These are phyloP conservation scores for Cerceris rybyensis DNA, from an alignment of 2,888 invertebrate genomes.

Conservation along the genomic window DNA sequence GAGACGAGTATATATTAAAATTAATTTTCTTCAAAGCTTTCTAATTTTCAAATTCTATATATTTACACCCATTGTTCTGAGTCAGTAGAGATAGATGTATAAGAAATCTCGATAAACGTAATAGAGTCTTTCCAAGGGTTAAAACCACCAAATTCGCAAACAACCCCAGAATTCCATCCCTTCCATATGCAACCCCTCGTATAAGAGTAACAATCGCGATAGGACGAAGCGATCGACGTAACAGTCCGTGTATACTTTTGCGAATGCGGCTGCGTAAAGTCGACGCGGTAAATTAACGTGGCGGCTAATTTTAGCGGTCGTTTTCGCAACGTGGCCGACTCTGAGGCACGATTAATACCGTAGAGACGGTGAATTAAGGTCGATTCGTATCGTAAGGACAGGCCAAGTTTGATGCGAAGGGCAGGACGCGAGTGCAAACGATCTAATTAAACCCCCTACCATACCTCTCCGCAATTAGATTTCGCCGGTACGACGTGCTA, in stretches of 20 bases:
- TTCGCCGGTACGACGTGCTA: constrained; percentile 22
- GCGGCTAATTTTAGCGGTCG: constrained; percentile 59
- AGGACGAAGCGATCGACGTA: constrained; percentile 28
- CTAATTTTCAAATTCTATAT: too few species aligned
- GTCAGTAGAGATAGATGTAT: too few species aligned
- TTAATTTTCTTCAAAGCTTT: too few species aligned
- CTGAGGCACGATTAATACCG: constrained; percentile 56
- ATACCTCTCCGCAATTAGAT: constrained; percentile 52
- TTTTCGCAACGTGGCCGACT: constrained; percentile 33
- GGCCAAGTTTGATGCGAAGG: constrained; percentile 57
- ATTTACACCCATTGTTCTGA: too few species aligned
- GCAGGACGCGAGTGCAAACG: constrained; percentile 53
- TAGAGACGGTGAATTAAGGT: constrained; percentile 62
- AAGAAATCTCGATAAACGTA: too few species aligned
- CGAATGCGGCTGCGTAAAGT: constrained; percentile 28
- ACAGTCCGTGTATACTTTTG: constrained; percentile 7
- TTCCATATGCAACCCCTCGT: not conserved
- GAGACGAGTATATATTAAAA: too few species aligned
- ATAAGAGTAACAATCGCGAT: not conserved
- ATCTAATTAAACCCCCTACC: constrained; percentile 53
- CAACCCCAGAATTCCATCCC: not conserved
- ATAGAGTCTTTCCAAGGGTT: too few species aligned
- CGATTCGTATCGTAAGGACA: constrained; percentile 64
- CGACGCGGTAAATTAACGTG: constrained; percentile 37
- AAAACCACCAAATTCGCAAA: not conserved